A percentile compares a stretch with the other conserved stretches of the same genome.
phyloP scores from a whole-genome alignment of 2,888 invertebrate genomes.

The Tricholauxania praeusta region DNA sequence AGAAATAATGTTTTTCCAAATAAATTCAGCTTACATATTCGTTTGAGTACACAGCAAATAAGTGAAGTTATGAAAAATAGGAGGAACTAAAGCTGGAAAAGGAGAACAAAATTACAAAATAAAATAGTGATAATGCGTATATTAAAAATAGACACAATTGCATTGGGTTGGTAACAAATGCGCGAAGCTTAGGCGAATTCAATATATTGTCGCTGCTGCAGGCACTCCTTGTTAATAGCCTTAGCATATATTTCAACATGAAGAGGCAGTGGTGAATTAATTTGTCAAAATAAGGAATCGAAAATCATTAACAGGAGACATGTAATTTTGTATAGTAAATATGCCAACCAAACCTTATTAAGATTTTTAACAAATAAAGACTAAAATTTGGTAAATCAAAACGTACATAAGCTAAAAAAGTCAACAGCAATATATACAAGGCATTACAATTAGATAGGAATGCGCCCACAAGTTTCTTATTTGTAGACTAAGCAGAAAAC shows the following conservation, averaged over 20 bases:
- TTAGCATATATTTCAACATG: slow-evolving; percentile 27
- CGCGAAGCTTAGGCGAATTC: background rate
- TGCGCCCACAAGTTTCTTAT: too few species aligned
- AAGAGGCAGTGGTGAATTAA: background rate
- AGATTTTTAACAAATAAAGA: too few species aligned
- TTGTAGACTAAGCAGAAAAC: too few species aligned
- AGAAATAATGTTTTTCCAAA: too few species aligned
- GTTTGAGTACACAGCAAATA: background rate
- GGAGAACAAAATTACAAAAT: background rate
- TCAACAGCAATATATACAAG: too few species aligned
- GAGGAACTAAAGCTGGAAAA: background rate
- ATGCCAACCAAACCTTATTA: background rate
- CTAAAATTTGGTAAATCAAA: too few species aligned
- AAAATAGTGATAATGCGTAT: slow-evolving; percentile 21
- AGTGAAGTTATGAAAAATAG: background rate
- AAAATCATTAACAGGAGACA: background rate
- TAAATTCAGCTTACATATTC: too few species aligned
- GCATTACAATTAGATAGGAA: too few species aligned
- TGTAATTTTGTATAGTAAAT: too few species aligned
- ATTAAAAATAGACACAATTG: slow-evolving; percentile 36
- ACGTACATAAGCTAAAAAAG: too few species aligned
- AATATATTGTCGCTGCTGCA: background rate
- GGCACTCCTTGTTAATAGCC: slow-evolving; percentile 38
- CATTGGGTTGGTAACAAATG: slow-evolving; percentile 32
- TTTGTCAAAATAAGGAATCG: background rate